Evolutionary conservation across 2,113 vertebrate genomes (phyloP).

Genomic region (human (Homo sapiens)): GRCh38 chr2:205150001-205150500

Average conservation of each 20-base stretch:
- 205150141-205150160: neutral
- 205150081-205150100: neutral
- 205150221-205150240: neutral
- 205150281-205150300: neutral
- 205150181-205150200: neutral
- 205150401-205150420: neutral
- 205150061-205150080: too few species aligned
- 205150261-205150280: neutral
- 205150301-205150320: neutral
- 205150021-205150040: neutral
- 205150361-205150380: neutral
- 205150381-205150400: neutral
- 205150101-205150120: neutral
- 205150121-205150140: neutral
- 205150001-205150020: neutral
- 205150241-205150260: too few species aligned
- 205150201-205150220: neutral
- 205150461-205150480: conserved; percentile 63
- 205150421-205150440: conserved; percentile 26
- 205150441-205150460: conserved; percentile 65
- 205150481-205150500: conserved; percentile 68
- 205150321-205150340: neutral
- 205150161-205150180: neutral
- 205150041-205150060: neutral
- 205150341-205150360: neutral